phyloP scores from a whole-genome alignment of 2,888 invertebrate species.

The Euspilapteryx auroguttella region DNA sequence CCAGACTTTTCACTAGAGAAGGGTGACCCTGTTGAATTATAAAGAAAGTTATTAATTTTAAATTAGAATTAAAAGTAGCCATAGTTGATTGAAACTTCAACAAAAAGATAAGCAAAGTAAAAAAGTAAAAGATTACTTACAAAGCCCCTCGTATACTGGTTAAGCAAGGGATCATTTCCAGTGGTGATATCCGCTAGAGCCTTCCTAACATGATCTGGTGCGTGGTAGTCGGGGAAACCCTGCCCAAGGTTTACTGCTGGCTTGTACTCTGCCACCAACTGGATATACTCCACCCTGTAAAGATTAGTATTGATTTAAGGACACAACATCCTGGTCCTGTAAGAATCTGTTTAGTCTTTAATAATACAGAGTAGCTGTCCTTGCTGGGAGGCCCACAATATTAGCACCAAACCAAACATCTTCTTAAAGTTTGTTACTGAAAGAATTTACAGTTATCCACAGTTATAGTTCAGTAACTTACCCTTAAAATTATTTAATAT shows the following conservation, averaged over 20 bases:
- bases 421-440: no score
- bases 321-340: no score
- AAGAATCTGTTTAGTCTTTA: no score
- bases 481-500: no score
- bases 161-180: conserved; percentile 72
- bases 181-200: conserved; percentile 70
- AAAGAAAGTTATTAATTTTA: no score
- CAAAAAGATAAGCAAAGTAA: conserved; percentile 5
- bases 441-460: no score
- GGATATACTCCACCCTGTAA: conserved; percentile 89
- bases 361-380: no score
- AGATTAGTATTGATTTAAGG: conserved; percentile 6
- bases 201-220: conserved; percentile 80
- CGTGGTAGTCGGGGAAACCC: conserved; percentile 92
- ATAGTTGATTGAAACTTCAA: neutral
- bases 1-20: conserved; percentile 79
- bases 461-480: no score
- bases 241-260: conserved; percentile 89
- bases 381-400: no score
- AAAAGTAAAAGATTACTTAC: no score
- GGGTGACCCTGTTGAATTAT: conserved; percentile 97
- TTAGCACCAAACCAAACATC: no score
- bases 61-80: neutral
- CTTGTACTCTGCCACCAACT: conserved; percentile 78
- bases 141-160: conserved; percentile 94